These are phyloP conservation scores for Anorthoa munda DNA, from an alignment of 2,888 invertebrate species.

Conservation along the genomic window DNA sequence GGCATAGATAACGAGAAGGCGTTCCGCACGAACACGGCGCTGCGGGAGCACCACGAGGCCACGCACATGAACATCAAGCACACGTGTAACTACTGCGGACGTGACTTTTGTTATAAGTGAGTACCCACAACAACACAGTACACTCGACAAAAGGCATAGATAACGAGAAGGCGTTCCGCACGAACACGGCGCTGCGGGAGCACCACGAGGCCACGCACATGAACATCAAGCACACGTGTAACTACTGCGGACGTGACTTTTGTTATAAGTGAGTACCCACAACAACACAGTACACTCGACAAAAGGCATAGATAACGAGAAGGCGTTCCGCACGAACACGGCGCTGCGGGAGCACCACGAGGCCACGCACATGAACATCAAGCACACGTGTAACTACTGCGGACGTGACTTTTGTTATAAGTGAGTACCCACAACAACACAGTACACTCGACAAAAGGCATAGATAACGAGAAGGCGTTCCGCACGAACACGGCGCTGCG, in stretches of 20 bases:
- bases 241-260: conserved; percentile 86
- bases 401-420: conserved; percentile 88
- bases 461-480: conserved; percentile 81
- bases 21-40: conserved; percentile 85
- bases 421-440: conserved; percentile 69
- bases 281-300: not conserved
- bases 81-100: conserved; percentile 84
- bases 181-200: conserved; percentile 85
- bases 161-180: conserved; percentile 85
- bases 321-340: conserved; percentile 86
- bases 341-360: conserved; percentile 88
- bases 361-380: conserved; percentile 88
- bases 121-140: conserved; percentile 39
- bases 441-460: not conserved
- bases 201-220: conserved; percentile 88
- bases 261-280: conserved; percentile 84
- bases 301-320: conserved; percentile 68
- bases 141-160: not conserved
- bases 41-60: conserved; percentile 88
- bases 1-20: conserved; percentile 76
- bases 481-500: conserved; percentile 86
- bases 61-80: conserved; percentile 89
- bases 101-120: conserved; percentile 88
- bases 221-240: conserved; percentile 88
- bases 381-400: conserved; percentile 85